These are phyloP conservation scores for Malacoctenus gilli DNA, from an alignment of 2,797 vertebrate species.

Conservation along the genomic window DNA sequence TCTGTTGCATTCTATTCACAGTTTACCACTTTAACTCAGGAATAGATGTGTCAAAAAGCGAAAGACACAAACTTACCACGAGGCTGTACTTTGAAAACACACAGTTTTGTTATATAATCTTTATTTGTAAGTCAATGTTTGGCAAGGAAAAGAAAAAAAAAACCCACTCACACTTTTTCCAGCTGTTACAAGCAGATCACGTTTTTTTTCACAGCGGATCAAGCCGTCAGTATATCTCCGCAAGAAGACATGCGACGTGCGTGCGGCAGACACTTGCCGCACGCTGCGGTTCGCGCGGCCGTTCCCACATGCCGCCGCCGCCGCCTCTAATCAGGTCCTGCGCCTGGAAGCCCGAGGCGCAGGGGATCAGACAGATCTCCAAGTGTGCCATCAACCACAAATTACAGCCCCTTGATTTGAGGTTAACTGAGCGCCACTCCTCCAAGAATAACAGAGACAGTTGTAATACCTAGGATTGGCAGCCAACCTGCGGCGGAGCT, in stretches of 20 bases:
- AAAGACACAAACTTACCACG: too few relatives aligned
- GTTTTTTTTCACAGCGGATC: conserved; percentile 29
- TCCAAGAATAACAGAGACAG: conserved; percentile 84
- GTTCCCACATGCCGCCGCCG: conserved; percentile 86
- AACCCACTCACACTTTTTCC: conserved; percentile 37
- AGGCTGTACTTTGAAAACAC: too few relatives aligned
- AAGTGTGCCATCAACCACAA: conserved; percentile 87
- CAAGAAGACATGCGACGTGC: conserved; percentile 69
- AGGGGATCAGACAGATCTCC: conserved; percentile 87
- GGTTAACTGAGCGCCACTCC: conserved; percentile 86
- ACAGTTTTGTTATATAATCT: too few relatives aligned
- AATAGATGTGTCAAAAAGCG: too few relatives aligned
- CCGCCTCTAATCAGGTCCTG: conserved; percentile 85
- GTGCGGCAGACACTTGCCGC: conserved; percentile 69
- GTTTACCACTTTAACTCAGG: too few relatives aligned
- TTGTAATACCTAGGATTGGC: conserved; percentile 79
- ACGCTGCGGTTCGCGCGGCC: conserved; percentile 81
- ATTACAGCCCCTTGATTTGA: conserved; percentile 89
- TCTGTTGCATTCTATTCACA: too few relatives aligned
- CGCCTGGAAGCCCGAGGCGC: conserved; percentile 79
- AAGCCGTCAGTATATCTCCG: conserved; percentile 54
- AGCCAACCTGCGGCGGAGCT: conserved; percentile 75
- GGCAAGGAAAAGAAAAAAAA: conserved; percentile 50
- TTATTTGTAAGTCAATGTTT: too few relatives aligned
- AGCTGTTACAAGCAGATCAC: conserved; percentile 58